A percentile compares a stretch with the other conserved stretches of the same genome.
Evolutionary conservation across 2,888 invertebrate genomes (phyloP).

Genomic region (Limnephilus lunatus): DNA sequence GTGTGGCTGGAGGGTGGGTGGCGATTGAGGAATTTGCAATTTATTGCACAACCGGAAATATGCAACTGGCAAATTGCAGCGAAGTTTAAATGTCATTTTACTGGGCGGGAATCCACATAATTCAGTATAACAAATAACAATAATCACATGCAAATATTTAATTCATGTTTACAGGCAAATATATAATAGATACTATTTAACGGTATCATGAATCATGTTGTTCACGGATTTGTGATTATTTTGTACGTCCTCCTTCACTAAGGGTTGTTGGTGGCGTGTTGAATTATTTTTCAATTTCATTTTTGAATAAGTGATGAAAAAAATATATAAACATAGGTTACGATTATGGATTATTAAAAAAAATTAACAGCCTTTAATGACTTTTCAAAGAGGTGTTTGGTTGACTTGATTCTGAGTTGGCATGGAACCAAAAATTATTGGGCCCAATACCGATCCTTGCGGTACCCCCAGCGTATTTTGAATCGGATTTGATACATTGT

Average conservation of each 20-base stretch:
- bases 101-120: constrained; percentile 34
- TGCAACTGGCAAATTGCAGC: constrained; percentile 44
- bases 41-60: constrained; percentile 49
- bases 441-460: too few species aligned
- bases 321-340: too few species aligned
- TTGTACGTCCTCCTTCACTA: background rate
- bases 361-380: too few species aligned
- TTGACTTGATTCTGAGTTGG: too few species aligned
- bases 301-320: too few species aligned
- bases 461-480: too few species aligned
- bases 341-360: too few species aligned
- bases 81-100: constrained; percentile 43
- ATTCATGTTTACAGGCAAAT: background rate
- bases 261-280: background rate
- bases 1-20: background rate
- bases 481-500: too few species aligned
- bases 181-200: background rate
- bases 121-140: constrained; percentile 25
- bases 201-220: background rate
- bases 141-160: background rate
- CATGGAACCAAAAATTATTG: too few species aligned
- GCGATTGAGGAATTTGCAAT: constrained; percentile 55
- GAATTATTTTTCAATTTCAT: background rate
- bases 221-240: background rate
- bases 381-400: too few species aligned